Evolutionary conservation across 2,113 vertebrate genomes (phyloP).

Genomic region (Hippoglossus stenolepis): DNA sequence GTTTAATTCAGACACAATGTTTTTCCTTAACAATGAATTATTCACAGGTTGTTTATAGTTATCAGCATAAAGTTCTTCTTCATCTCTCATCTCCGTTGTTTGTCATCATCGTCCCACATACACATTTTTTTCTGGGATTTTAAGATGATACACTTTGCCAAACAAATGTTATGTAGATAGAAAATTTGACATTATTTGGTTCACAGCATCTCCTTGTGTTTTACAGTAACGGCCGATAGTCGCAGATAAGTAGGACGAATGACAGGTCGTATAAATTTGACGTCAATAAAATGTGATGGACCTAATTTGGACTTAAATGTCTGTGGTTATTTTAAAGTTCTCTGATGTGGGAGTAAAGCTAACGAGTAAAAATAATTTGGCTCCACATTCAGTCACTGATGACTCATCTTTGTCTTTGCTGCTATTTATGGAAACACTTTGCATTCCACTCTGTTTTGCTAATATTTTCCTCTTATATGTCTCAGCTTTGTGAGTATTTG

Average conservation of each 20-base stretch:
- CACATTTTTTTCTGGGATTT: not conserved
- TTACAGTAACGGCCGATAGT: not conserved
- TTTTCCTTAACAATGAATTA: constrained; percentile 65
- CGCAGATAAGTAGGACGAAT: not conserved
- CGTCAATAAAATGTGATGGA: constrained; percentile 8
- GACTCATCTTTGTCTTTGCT: constrained; percentile 42
- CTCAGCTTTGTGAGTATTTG: not conserved
- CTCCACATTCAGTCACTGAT: constrained; percentile 21
- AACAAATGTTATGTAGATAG: not conserved
- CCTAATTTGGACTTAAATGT: constrained; percentile 17
- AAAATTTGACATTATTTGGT: constrained; percentile 9
- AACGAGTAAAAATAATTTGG: constrained; percentile 27
- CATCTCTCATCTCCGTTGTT: not conserved
- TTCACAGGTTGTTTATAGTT: constrained; percentile 57
- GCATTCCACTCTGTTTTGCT: not conserved
- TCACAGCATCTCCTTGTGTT: constrained; percentile 15
- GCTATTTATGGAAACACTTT: constrained; percentile 12
- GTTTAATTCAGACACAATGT: constrained; percentile 70
- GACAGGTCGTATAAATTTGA: constrained; percentile 5
- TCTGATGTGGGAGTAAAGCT: constrained; percentile 22
- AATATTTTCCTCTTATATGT: constrained; percentile 5
- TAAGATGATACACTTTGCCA: not conserved
- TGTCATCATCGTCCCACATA: not conserved
- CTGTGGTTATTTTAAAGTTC: constrained; percentile 17
- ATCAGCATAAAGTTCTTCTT: not conserved